These are phyloP conservation scores for Chionomys nivalis DNA, from an alignment of 2,113 vertebrate species.

Conservation along the genomic window DNA sequence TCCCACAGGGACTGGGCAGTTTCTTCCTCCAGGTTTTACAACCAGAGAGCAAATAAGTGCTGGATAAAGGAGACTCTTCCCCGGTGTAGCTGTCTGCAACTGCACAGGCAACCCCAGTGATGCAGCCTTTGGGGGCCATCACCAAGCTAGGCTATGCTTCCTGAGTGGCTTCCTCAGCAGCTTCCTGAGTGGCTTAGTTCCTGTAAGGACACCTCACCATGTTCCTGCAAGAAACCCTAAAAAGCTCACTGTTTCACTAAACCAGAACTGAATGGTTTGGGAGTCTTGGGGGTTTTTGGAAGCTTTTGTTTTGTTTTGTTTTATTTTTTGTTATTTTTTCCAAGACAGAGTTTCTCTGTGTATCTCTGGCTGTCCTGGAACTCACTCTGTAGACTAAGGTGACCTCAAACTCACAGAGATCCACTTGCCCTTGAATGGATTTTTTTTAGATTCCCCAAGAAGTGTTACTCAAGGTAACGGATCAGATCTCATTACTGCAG, in stretches of 20 bases:
- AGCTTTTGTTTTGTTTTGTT: no score
- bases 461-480: not conserved
- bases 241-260: not conserved
- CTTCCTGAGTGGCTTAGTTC: not conserved
- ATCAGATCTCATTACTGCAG: not conserved
- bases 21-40: not conserved
- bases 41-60: not conserved
- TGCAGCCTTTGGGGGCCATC: no score
- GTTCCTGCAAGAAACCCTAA: not conserved
- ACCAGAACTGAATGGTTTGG: not conserved
- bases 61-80: not conserved
- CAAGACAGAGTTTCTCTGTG: no score
- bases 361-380: no score
- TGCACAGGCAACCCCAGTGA: not conserved
- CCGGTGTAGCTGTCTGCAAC: not conserved
- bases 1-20: not conserved
- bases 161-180: no score
- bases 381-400: no score
- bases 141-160: not conserved
- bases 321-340: no score
- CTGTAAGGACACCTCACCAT: not conserved
- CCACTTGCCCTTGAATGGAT: not conserved
- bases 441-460: not conserved
- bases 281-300: no score
- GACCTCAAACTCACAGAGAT: no score